Base-by-base conservation (phyloP, 2,797 vertebrate genomes). In the Anguilla obscura region DNA sequence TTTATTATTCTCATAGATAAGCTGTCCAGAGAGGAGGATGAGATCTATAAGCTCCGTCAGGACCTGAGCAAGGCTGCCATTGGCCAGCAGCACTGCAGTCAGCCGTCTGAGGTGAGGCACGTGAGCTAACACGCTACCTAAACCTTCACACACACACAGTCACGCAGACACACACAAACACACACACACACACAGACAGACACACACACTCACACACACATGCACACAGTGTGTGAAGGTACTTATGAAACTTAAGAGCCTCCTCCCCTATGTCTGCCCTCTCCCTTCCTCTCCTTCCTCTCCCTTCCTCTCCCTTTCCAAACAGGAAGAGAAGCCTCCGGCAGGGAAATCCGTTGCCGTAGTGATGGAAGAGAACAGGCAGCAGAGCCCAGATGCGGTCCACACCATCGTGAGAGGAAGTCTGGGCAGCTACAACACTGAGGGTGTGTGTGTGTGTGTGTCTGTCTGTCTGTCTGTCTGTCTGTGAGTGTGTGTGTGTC, bases 321-420 rank as follows among this genome's bases (percentile, higher is more conserved):
- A 87, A 93, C 93, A 97, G 96, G 95, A 95, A 91, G 94, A 90
- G 96, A 97, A 94, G 94, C 95, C 95, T 92, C 95, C 97, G 18
- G 95, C 95, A 10, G 95, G 92, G 50, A 98, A 96, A 92, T 95
- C 96, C 0, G 97, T 97, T 93, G 92, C 93, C 24, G 87, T 93
- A 89, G 94, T 96, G 94, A 97, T 96, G 94, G 97, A 96, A 91
- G 95, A 96, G 91, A 93, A 92, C 93, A 97, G 95, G 89, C 97
- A 97, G 88, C 97, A 97, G 90, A 94, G 95, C 56, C 95, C 95
- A 92, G 98, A 99, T 90, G 96, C 98, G n/a, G 99, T 99, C 90
- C 97, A 97, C 16, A 97, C 99, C 96, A 99, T 99, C 88, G 99
- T 99, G 87, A 97, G 98, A 94, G 99, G 99, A 91, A 98, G 98